Conservation (phyloP, 1,140 invertebrate genomes). For the Drosophila malerkotliana region DNA sequence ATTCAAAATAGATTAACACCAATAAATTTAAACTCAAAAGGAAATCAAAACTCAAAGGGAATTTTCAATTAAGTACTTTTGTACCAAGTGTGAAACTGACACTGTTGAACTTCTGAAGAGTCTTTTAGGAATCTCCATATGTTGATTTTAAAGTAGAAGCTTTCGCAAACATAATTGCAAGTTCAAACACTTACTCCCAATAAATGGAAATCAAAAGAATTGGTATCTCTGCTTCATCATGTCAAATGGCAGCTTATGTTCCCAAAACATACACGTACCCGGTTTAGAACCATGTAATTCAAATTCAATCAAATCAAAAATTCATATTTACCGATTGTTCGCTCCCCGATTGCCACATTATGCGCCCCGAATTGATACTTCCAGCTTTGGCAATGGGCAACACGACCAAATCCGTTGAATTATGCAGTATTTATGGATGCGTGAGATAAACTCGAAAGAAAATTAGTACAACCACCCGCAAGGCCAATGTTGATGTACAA, state of each 20-base stretch:
- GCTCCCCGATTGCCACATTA: slow-evolving; percentile 29
- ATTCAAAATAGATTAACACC: not conserved
- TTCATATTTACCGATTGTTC: slow-evolving; percentile 49
- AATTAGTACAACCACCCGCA: slow-evolving; percentile 24
- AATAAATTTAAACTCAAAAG: not conserved
- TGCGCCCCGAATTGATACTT: slow-evolving; percentile 35
- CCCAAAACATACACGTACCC: not conserved
- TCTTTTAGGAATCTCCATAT: no score
- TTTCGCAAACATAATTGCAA: not conserved
- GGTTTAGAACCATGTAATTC: slow-evolving; percentile 16
- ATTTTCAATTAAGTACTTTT: not conserved
- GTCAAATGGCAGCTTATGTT: slow-evolving; percentile 17
- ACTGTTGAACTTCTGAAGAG: no score
- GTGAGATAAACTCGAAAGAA: slow-evolving; percentile 13
- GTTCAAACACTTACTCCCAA: not conserved
- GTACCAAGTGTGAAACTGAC: not conserved
- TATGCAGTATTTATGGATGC: slow-evolving; percentile 31
- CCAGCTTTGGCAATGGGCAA: slow-evolving; percentile 4
- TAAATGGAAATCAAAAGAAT: slow-evolving; percentile 8
- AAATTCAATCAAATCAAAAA: slow-evolving; percentile 48
- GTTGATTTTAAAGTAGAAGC: no score
- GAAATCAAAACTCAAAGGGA: not conserved
- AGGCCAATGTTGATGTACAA: not conserved
- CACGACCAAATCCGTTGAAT: slow-evolving; percentile 12
- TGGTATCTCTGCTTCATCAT: slow-evolving; percentile 9